phyloP scores from a whole-genome alignment of 2,888 invertebrate genomes.

The Heliconius sara region DNA sequence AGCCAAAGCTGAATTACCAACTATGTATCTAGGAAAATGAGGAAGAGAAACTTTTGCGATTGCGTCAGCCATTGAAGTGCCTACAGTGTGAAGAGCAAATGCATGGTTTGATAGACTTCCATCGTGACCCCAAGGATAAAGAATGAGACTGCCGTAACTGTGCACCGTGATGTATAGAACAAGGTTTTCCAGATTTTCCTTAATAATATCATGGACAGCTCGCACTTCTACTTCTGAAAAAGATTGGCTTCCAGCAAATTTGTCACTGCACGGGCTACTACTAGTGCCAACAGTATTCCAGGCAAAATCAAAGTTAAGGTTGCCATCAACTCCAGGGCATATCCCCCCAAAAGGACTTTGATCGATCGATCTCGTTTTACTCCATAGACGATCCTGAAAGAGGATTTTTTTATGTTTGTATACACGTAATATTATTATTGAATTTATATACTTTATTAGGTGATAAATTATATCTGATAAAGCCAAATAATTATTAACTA shows the following conservation, averaged over 20 bases:
- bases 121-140: conserved; percentile 88
- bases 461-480: too few species aligned
- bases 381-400: conserved; percentile 86
- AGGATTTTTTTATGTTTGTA: not conserved
- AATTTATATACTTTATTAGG: too few species aligned
- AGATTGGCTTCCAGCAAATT: conserved; percentile 83
- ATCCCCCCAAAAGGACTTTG: conserved; percentile 54
- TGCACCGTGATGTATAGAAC: conserved; percentile 89
- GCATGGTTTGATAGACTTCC: conserved; percentile 77
- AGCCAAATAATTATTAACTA: too few species aligned
- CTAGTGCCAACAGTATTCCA: conserved; percentile 87
- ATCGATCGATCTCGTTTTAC: conserved; percentile 86
- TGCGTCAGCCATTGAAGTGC: conserved; percentile 68
- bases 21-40: conserved; percentile 63
- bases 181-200: conserved; percentile 73
- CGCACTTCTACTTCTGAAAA: conserved; percentile 88
- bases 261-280: conserved; percentile 82
- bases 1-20: conserved; percentile 80
- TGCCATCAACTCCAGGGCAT: conserved; percentile 89
- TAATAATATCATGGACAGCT: conserved; percentile 84
- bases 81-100: conserved; percentile 72
- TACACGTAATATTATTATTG: too few species aligned
- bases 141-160: conserved; percentile 87
- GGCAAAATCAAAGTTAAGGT: conserved; percentile 88
- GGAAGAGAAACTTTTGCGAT: conserved; percentile 63